Base-by-base conservation (phyloP, 2,888 invertebrate genomes). In the Acheta domesticus region DNA sequence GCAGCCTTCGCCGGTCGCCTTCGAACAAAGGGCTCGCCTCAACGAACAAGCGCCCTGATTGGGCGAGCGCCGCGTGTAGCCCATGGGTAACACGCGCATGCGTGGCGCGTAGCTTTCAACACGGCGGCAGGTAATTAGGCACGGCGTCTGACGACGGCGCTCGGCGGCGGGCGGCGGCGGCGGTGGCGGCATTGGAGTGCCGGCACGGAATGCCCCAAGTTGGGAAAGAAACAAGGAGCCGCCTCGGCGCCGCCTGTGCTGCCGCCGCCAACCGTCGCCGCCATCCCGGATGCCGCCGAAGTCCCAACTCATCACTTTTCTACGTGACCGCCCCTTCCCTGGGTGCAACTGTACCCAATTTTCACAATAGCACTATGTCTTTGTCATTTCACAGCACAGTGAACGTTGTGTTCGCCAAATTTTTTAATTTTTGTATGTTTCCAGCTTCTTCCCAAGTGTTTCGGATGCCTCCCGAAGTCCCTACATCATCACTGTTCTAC, bases 1-100 rank as follows among this genome's bases (percentile, higher is more conserved):
- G 36, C 36, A 36, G 36, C 36, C 8, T 36, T 3, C 36, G 36
- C 36, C 36, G 36, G 36, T 4, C 36, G 36, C 36, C 36, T 36
- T 36, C 36, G 62, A 62, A 62, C 62, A 62, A 62, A 62, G 62
- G 36, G 62, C 62, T 19, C 62, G n/a, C 16, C 16, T 62, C 16
- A 62, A 62, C n/a, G 62, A 62, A 62, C 62, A 62, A 62, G 62
- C 62, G 62, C n/a, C 62, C 62, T 62, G 62, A 62, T 62, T 62
- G 62, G 62, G 62, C 62, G 14, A 62, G 36, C 36, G 36, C 8
- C 36, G 8, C 62, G 62, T 62, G 62, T 62, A 62, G 62, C 62
- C 62, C n/a, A 62, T 62, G n/a, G 62, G 62, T 62, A 62, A 62
- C 62, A 62, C 62, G 62, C 62, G 62, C 62, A 62, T 62, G 62